Conservation (phyloP, 1,140 invertebrate genomes). For the Oryctes rhinoceros region DNA sequence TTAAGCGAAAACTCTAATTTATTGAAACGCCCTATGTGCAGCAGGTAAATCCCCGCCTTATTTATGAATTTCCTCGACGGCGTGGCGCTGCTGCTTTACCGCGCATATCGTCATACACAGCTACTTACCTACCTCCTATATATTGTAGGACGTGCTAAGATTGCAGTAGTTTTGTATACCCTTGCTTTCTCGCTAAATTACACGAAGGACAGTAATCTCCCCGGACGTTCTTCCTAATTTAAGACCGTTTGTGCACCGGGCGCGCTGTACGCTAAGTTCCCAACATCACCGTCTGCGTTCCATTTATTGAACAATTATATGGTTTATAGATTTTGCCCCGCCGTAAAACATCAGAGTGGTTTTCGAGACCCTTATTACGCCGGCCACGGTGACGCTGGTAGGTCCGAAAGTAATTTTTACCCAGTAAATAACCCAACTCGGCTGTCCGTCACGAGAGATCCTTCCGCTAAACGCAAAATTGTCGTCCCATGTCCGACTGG, state of each 20-base stretch:
- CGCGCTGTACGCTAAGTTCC: neutral
- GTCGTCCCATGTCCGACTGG: conserved; percentile 30
- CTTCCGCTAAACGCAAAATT: conserved; percentile 18
- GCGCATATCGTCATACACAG: neutral
- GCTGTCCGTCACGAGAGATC: neutral
- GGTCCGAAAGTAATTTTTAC: conserved; percentile 30
- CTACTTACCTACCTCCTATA: neutral
- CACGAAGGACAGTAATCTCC: conserved; percentile 13
- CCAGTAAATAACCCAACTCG: neutral
- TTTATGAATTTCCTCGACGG: conserved; percentile 9
- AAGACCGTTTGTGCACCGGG: neutral
- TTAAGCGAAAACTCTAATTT: conserved; percentile 18
- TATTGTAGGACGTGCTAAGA: conserved; percentile 23
- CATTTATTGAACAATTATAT: conserved; percentile 37
- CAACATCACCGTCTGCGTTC: neutral
- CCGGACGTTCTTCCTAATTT: conserved; percentile 37
- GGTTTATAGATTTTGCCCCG: conserved; percentile 32
- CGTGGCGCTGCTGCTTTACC: neutral
- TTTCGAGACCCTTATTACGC: neutral
- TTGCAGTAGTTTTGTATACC: conserved; percentile 38
- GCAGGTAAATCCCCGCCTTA: conserved; percentile 28
- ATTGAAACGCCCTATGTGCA: conserved; percentile 23
- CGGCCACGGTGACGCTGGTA: neutral
- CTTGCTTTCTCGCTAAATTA: conserved; percentile 39
- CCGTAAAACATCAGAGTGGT: conserved; percentile 37